Base-by-base conservation (phyloP, 2,888 invertebrate genomes). In the Leucania comma region DNA sequence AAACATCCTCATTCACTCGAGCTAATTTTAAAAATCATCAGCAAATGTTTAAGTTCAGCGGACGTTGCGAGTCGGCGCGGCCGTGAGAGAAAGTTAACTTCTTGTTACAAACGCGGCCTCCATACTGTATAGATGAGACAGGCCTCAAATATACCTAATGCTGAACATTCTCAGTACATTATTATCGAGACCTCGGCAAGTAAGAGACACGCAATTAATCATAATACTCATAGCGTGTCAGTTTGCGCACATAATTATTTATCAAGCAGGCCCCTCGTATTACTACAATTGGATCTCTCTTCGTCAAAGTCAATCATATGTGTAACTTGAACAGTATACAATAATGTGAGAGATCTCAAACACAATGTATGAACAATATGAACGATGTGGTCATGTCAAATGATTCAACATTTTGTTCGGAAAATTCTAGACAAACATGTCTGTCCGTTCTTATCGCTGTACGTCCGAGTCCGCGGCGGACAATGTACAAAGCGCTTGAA, bases 401-500 rank as follows among this genome's bases (percentile, higher is more conserved):
- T 53, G 0, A 42, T 80, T 60, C 48, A 50, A 32, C 17, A 9
- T 69, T 69, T 35, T 48, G 38, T 81, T 50, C 60, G 4, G n/a
- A 29, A 67, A 56, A 56, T 53, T 51, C 24, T 24, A 38, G 56
- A 75, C n/a, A 48, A 51, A 46, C 56, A 59, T 56, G 26, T 42
- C 46, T 38, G 76, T 57, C 53, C 38, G 54, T 63, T 79, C 68
- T 73, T 73, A 67, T 64, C 48, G 65, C 22, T 53, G 29, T 50
- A 73, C 35, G 53, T 79, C 68, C 56, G 61, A 32, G 53, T 79
- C 68, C 56, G 57, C 42, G 73, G 54, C 75, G 58, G 56, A 82
- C 85, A 82, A 82, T 82, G 72, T 82, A 73, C 80, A 82, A 73
- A 82, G 76, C 76, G 76, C 85, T 84, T 73, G 61, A 82, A 75